These are phyloP conservation scores for Phylloscopus trochilus DNA, from an alignment of 2,113 vertebrate species.

Conservation along the genomic window DNA sequence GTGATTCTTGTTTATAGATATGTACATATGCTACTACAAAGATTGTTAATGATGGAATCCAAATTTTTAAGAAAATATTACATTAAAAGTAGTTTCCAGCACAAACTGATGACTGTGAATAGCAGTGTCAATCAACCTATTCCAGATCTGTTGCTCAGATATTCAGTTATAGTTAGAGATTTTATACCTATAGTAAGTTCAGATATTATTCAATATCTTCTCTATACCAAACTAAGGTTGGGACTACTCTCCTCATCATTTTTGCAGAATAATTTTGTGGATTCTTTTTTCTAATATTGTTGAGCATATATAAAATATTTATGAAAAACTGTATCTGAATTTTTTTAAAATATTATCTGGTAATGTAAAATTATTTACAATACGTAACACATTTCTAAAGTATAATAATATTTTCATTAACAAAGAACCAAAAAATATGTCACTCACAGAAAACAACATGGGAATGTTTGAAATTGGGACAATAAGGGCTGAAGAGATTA, in stretches of 20 bases:
- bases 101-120: background rate
- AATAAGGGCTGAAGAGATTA: background rate
- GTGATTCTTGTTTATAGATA: background rate
- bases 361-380: background rate
- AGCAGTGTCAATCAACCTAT: background rate
- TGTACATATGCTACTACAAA: background rate
- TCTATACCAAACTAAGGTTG: background rate
- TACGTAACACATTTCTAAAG: background rate
- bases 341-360: background rate
- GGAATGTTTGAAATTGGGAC: background rate
- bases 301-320: background rate
- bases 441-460: background rate
- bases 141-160: background rate
- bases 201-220: background rate
- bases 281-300: background rate
- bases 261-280: background rate
- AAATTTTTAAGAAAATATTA: background rate
- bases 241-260: background rate
- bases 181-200: background rate
- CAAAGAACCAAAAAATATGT: rapidly evolving
- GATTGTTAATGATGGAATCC: background rate
- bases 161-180: background rate
- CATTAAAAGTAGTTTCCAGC: background rate
- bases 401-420: background rate
- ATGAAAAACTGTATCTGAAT: background rate